Base-by-base conservation (phyloP, 2,888 invertebrate species). In the Achlya flavicornis region DNA sequence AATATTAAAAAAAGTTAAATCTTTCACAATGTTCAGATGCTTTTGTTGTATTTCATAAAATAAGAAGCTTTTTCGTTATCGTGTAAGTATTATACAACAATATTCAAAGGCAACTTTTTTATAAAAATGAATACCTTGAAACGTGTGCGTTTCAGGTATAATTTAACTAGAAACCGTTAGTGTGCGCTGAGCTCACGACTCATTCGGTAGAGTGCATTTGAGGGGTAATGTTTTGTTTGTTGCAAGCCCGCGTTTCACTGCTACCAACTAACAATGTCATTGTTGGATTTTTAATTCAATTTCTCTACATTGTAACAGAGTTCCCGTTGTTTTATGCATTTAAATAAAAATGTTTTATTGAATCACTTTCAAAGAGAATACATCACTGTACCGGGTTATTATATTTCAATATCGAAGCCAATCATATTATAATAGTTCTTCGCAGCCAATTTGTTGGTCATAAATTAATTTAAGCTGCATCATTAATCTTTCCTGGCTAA, bases 251-350 rank as follows among this genome's bases (percentile, higher is more conserved):
- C 53, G 53, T 53, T 53, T 10, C 53, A 19, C 53, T 41, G 60
- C 41, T 43, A 16, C 11, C 6, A 41, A 41, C 60, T 41, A 60
- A 60, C 41, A 41, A 60, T 60, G 41, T 14, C 16, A 41, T 60
- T 26, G 41, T 26, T 16, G 41, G 41, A 60, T 41, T 60, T 41
- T 60, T 60, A 60, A 60, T 60, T 60, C 60, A 60, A 60, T 60
- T 41, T 12, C 41, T 41, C 41, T 43, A 53, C 19, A 19, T 19
- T 60, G 60, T 19, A 41, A 41, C 11, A 60, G 41, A 14, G 43
- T 26, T 26, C 41, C 19, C 41, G 26, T 60, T 41, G 26, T 16
- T 19, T 19, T 60, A 53, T 19, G 19, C 10, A 53, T 7, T 14
- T 8, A 53, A 6, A 53, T n/a, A 53, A 16, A 46, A 53, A 10